These are phyloP conservation scores for Saturnia japonica DNA, from an alignment of 2,888 invertebrate genomes.

Conservation along the genomic window DNA sequence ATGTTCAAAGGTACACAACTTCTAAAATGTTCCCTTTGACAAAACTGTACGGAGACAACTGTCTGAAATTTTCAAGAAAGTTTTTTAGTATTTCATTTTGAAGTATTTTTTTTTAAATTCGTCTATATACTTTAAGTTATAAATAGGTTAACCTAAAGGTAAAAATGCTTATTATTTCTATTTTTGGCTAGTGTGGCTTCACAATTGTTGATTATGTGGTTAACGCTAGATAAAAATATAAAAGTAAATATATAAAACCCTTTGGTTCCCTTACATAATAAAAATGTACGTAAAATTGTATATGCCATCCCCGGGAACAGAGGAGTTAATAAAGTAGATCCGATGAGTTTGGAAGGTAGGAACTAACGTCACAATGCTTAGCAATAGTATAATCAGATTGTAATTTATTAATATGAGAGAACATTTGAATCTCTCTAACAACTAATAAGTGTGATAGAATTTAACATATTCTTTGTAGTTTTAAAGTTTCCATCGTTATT, in stretches of 20 bases:
- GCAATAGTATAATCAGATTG: not conserved
- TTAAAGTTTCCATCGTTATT: not conserved
- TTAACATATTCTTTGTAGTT: not conserved
- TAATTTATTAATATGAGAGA: not conserved
- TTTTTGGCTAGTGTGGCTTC: too few relatives aligned
- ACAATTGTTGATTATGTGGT: too few relatives aligned
- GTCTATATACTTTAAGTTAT: too few relatives aligned
- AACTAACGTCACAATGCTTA: not conserved
- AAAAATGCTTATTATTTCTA: too few relatives aligned
- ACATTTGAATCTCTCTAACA: not conserved
- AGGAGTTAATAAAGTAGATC: too few relatives aligned
- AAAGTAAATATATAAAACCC: too few relatives aligned
- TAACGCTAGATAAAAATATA: too few relatives aligned
- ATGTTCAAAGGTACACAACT: not conserved
- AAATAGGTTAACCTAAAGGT: too few relatives aligned
- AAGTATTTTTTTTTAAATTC: not conserved
- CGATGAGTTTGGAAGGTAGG: not conserved
- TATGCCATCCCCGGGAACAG: too few relatives aligned
- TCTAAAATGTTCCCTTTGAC: slow-evolving; percentile 6
- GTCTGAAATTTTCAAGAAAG: not conserved
- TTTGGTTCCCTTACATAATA: too few relatives aligned
- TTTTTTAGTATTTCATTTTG: not conserved
- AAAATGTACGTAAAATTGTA: too few relatives aligned
- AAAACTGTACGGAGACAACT: slow-evolving; percentile 4
- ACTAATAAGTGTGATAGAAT: not conserved